A percentile compares a stretch with the other conserved stretches of the same genome.
These are phyloP conservation scores for Drosophila greeni DNA, from an alignment of 2,888 invertebrate species.

Conservation along the genomic window DNA sequence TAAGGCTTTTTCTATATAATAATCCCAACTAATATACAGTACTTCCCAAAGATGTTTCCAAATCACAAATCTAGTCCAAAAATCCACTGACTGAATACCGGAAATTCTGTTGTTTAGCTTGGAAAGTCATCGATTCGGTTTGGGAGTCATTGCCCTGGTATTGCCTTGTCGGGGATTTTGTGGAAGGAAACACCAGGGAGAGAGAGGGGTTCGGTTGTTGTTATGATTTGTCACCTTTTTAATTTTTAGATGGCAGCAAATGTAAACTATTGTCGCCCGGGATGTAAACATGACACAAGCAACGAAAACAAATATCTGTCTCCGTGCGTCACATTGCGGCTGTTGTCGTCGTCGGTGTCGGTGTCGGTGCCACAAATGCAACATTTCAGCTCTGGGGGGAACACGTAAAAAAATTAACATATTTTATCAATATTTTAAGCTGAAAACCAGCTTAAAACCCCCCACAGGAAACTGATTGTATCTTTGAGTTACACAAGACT, in stretches of 20 bases:
- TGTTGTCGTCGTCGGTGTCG: slow-evolving; percentile 22
- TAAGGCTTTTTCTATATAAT: background rate
- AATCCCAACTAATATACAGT: too few relatives aligned
- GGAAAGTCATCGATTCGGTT: background rate
- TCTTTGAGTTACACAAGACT: background rate
- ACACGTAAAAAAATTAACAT: slow-evolving; percentile 1
- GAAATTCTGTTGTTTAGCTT: slow-evolving; percentile 3
- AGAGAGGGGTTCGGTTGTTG: slow-evolving; percentile 42
- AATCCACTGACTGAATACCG: background rate
- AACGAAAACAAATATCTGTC: slow-evolving; percentile 61
- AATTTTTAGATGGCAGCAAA: slow-evolving; percentile 69
- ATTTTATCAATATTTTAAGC: too few relatives aligned
- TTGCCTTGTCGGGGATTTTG: background rate
- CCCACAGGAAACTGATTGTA: background rate
- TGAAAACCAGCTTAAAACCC: background rate
- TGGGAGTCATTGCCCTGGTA: slow-evolving; percentile 47
- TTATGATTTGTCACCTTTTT: slow-evolving; percentile 71
- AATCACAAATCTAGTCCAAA: background rate
- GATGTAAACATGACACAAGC: slow-evolving; percentile 62
- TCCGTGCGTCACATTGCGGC: slow-evolving; percentile 53
- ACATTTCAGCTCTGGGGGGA: background rate
- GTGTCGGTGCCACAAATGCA: slow-evolving; percentile 11
- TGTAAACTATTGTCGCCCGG: slow-evolving; percentile 69
- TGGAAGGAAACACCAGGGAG: too few relatives aligned
- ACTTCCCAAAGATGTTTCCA: too few relatives aligned